Evolutionary conservation across 2,113 vertebrate genomes (phyloP).

Genomic region (Ictalurus punctatus): DNA sequence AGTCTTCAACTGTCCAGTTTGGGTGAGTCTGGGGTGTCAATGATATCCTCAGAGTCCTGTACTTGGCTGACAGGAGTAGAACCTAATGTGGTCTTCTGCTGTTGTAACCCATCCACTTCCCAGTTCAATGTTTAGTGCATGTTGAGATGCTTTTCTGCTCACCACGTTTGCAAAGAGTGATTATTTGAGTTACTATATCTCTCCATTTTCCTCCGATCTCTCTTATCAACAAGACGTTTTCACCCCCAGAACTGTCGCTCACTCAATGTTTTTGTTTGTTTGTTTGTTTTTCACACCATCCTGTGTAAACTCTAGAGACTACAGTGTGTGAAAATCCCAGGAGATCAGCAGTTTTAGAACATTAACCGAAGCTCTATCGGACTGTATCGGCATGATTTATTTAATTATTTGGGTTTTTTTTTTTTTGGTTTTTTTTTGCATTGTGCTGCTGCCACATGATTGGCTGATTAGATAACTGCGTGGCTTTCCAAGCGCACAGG

Average conservation of each 20-base stretch:
- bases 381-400: neutral
- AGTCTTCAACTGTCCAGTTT: neutral
- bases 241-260: neutral
- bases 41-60: neutral
- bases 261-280: too few species aligned
- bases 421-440: neutral
- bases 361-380: neutral
- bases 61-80: too few species aligned
- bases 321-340: neutral
- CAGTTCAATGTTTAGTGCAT: neutral
- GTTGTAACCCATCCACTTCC: neutral
- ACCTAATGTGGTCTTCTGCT: neutral
- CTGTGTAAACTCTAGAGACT: neutral
- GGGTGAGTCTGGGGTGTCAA: neutral
- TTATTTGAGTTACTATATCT: neutral
- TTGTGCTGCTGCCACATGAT: neutral
- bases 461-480: neutral
- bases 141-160: neutral
- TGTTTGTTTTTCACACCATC: neutral
- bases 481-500: neutral
- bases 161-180: neutral
- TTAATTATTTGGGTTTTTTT: too few species aligned
- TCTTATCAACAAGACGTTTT: neutral
- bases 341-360: neutral
- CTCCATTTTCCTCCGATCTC: neutral